These are phyloP conservation scores for Cheilosia variabilis DNA, from an alignment of 2,888 invertebrate species.

Conservation along the genomic window DNA sequence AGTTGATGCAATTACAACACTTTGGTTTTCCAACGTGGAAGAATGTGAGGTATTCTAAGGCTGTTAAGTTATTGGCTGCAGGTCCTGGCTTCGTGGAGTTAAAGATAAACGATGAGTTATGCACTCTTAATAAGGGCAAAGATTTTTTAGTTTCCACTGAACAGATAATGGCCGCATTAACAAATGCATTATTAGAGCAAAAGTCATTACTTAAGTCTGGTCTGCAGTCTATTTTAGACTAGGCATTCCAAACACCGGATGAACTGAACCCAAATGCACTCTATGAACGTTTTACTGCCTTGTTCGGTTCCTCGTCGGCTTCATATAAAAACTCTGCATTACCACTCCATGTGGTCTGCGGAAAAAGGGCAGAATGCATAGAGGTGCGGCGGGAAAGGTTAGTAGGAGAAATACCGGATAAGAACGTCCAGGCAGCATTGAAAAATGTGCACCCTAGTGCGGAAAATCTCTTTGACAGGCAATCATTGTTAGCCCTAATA, in stretches of 20 bases:
- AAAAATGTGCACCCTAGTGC: neutral
- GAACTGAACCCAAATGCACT: slow-evolving; percentile 25
- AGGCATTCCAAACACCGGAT: slow-evolving; percentile 21
- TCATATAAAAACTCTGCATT: slow-evolving; percentile 29
- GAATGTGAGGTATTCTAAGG: slow-evolving; percentile 26
- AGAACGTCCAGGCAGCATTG: slow-evolving; percentile 16
- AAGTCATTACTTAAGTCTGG: slow-evolving; percentile 11
- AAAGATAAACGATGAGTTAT: no score
- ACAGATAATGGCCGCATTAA: neutral
- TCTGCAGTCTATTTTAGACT: slow-evolving; percentile 19
- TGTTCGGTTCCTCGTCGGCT: slow-evolving; percentile 7
- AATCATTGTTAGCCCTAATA: slow-evolving; percentile 11
- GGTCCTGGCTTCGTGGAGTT: no score
- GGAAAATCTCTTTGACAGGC: slow-evolving; percentile 28
- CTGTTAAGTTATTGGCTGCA: neutral
- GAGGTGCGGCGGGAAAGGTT: slow-evolving; percentile 35
- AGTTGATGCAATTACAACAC: neutral
- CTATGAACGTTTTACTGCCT: slow-evolving; percentile 5
- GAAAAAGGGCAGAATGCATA: slow-evolving; percentile 36
- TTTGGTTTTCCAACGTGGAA: slow-evolving; percentile 13
- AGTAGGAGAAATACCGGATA: slow-evolving; percentile 19
- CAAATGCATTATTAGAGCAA: slow-evolving; percentile 26
- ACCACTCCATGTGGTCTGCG: slow-evolving; percentile 23
- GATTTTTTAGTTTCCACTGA: slow-evolving; percentile 13
- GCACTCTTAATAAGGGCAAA: slow-evolving; percentile 14